These are phyloP conservation scores for Prunella strophiata DNA, from an alignment of 2,797 vertebrate genomes.

Conservation along the genomic window DNA sequence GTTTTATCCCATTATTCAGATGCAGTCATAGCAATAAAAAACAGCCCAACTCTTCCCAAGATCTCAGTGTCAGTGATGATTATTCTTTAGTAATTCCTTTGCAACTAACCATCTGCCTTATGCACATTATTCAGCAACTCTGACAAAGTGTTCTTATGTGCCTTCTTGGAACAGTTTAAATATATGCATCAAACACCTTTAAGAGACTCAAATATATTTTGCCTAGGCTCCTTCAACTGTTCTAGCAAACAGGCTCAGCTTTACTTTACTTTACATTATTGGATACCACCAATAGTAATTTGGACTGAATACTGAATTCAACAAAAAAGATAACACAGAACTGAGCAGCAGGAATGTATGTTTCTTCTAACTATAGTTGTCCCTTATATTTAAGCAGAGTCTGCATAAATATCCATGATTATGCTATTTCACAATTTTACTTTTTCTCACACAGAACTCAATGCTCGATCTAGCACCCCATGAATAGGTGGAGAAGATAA, in stretches of 20 bases:
- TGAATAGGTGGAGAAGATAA: not conserved
- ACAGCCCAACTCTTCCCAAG: not conserved
- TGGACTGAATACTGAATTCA: not conserved
- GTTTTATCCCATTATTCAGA: not conserved
- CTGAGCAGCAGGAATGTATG: not conserved
- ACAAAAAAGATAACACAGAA: not conserved
- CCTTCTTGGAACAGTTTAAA: constrained; percentile 5
- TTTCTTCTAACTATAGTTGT: not conserved
- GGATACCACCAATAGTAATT: not conserved
- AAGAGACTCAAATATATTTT: constrained; percentile 4
- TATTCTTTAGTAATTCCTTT: not conserved
- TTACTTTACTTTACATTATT: not conserved
- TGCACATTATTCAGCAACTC: not conserved
- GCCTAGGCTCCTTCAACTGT: not conserved
- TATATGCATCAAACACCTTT: not conserved
- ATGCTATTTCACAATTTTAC: not conserved
- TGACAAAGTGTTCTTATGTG: not conserved
- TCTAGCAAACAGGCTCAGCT: not conserved
- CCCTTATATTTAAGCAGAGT: not conserved
- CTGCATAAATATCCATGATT: not conserved
- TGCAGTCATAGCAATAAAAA: not conserved
- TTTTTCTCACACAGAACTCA: not conserved
- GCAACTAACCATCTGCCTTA: not conserved
- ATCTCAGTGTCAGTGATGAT: not conserved
- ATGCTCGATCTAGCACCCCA: not conserved